Percentiles rank a stretch among this genome's conserved stretches.
These are phyloP conservation scores for Florisuga fusca DNA, from an alignment of 2,797 vertebrate genomes.

Conservation along the genomic window DNA sequence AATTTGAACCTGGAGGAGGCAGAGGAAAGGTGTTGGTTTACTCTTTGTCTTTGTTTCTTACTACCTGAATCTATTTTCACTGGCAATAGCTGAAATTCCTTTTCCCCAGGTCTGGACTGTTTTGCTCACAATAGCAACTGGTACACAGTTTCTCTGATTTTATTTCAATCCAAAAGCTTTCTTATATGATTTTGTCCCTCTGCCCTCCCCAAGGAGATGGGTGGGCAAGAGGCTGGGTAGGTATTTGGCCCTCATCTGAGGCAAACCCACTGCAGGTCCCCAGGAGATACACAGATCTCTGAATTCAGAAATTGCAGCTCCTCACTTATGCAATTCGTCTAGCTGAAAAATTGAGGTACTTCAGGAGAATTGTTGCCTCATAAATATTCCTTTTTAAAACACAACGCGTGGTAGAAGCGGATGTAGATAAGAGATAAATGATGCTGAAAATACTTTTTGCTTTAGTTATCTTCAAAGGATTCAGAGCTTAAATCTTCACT, in stretches of 20 bases:
- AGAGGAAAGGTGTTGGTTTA: neutral
- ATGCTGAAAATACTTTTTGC: constrained; percentile 21
- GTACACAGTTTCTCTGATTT: neutral
- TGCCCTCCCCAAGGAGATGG: neutral
- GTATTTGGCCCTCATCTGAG: neutral
- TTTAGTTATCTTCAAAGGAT: constrained; percentile 20
- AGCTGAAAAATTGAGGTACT: constrained; percentile 6
- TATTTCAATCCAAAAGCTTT: neutral
- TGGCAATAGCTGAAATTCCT: neutral
- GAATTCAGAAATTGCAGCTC: neutral
- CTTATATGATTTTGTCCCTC: neutral
- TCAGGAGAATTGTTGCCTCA: neutral
- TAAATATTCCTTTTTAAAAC: constrained; percentile 38
- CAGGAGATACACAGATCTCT: neutral
- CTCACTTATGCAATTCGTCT: neutral
- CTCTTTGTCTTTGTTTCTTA: neutral
- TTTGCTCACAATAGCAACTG: neutral
- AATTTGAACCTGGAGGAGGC: neutral
- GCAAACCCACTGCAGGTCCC: neutral
- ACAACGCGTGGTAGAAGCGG: constrained; percentile 12
- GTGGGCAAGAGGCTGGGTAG: neutral
- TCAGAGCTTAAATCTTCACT: constrained; percentile 4
- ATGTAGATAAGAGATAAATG: constrained; percentile 25
- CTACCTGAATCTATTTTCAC: neutral
- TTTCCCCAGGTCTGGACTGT: neutral